Evolutionary conservation across 64 coral and sea anemone species (phyloP).

Genomic region (Cladopsammia gracilis): DNA sequence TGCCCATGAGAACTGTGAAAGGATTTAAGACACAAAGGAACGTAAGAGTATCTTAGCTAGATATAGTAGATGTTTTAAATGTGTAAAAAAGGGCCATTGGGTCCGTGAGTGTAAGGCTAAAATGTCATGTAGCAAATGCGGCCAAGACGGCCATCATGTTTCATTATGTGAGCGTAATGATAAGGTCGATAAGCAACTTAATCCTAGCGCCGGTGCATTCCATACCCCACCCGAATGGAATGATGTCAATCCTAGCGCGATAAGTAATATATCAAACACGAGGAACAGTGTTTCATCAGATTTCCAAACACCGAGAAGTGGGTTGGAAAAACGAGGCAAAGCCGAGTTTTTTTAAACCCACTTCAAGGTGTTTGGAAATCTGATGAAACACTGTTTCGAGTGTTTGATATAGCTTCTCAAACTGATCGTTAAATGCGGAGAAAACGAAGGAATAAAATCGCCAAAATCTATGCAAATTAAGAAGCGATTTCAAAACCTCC

Average conservation of each 20-base stretch:
- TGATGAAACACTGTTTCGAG: too few species aligned
- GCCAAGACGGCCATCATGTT: conserved; percentile 10
- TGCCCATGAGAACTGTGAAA: conserved; percentile 47
- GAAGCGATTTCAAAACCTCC: too few species aligned
- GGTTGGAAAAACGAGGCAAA: too few species aligned
- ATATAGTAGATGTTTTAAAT: conserved; percentile 66
- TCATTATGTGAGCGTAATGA: conserved; percentile 44
- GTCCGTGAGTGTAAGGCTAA: conserved; percentile 29
- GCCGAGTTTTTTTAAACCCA: too few species aligned
- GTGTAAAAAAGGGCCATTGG: conserved; percentile 48
- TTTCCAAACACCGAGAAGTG: too few species aligned
- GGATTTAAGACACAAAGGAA: not conserved
- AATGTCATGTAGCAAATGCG: conserved; percentile 13
- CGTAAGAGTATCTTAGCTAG: conserved; percentile 43
- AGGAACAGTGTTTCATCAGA: too few species aligned
- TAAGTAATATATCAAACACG: too few species aligned
- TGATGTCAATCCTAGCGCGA: not conserved
- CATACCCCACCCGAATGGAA: not conserved
- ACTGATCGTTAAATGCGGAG: too few species aligned
- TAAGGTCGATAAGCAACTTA: not conserved
- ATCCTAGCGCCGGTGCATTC: not conserved
- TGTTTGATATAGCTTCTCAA: too few species aligned
- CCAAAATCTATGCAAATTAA: too few species aligned
- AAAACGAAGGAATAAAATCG: too few species aligned
- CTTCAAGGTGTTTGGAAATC: too few species aligned